Evolutionary conservation across 2,797 vertebrate species (phyloP).

Genomic region (Cyprinella venusta): DNA sequence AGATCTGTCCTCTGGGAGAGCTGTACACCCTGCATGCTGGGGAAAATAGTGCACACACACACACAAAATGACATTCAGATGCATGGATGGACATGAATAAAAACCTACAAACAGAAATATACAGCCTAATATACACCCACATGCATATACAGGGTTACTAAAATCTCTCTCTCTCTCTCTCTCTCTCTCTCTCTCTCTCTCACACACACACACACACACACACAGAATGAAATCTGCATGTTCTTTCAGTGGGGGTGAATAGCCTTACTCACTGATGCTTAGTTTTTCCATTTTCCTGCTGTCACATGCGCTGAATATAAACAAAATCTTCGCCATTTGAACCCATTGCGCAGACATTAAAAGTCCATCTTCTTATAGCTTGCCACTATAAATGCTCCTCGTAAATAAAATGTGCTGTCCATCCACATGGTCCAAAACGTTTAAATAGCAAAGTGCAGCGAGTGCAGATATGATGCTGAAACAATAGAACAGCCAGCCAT

Average conservation of each 20-base stretch:
- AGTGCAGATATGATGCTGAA: constrained; percentile 10
- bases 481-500: background rate
- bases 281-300: constrained; percentile 44
- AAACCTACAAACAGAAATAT: constrained; percentile 4
- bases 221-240: constrained; percentile 33
- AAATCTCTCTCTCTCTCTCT: background rate
- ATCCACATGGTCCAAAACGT: constrained; percentile 1
- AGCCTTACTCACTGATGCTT: constrained; percentile 42
- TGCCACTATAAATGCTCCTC: constrained; percentile 4
- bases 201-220: too few species aligned
- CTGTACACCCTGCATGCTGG: constrained; percentile 18
- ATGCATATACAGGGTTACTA: background rate
- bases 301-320: constrained; percentile 39
- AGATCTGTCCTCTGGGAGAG: constrained; percentile 36
- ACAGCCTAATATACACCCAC: background rate
- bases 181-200: background rate
- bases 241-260: constrained; percentile 15
- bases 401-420: constrained; percentile 20
- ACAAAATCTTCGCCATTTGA: constrained; percentile 32
- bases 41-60: background rate
- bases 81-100: background rate
- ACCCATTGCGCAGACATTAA: constrained; percentile 15
- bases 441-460: constrained; percentile 8
- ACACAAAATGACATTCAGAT: constrained; percentile 31
- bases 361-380: constrained; percentile 23